Base-by-base conservation (phyloP, 1,140 invertebrate genomes). In the Adoxophyes honmai region DNA sequence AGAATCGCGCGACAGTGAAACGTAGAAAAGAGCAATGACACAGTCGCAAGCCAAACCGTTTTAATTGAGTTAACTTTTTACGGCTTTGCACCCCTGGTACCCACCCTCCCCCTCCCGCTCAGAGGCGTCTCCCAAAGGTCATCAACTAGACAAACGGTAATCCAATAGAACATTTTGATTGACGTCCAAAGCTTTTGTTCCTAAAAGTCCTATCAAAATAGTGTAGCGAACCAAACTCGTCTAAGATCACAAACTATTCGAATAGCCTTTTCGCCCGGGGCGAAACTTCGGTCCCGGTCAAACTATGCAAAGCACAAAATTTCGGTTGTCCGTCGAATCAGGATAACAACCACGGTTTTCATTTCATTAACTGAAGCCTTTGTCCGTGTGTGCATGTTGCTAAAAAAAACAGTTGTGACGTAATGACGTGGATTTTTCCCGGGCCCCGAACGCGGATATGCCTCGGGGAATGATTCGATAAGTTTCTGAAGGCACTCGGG, bases 51-150 rank as follows among this genome's bases (percentile, higher is more conserved):
- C 48, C 16, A 55, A 57, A 66, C 56, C 57, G 18, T 48, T 37
- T 42, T 73, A 70, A 73, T 73, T 60, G 59, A 64, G 63, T 68
- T 68, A 73, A 66, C 68, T 62, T 68, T 64, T 70, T 68, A 57
- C 54, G 53, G 35, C 48, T 36, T 57, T 70, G 59, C 14, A 56
- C 39, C 54, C 62, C 68, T 73, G 63, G 62, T 68, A 63, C 42
- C 4, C 60, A 28, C 62, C 56, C 61, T 44, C 14, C 54, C 9
- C 15, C 21, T n/a, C 21, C 21, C 21, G 21, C 21, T 6, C 6
- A 28, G 21, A 28, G 14, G 13, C 37, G 13, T 15, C 14, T 14
- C 15, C 9, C 37, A 14, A 39, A 39, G 14, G 37, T 14, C 11
- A 39, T 39, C 38, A 16, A 39, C 21, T 28, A 28, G 21, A 39